Percentiles rank a stretch among this genome's conserved stretches.
These are phyloP conservation scores for Ruditapes philippinarum DNA, from an alignment of 1,140 invertebrate species.

Conservation along the genomic window DNA sequence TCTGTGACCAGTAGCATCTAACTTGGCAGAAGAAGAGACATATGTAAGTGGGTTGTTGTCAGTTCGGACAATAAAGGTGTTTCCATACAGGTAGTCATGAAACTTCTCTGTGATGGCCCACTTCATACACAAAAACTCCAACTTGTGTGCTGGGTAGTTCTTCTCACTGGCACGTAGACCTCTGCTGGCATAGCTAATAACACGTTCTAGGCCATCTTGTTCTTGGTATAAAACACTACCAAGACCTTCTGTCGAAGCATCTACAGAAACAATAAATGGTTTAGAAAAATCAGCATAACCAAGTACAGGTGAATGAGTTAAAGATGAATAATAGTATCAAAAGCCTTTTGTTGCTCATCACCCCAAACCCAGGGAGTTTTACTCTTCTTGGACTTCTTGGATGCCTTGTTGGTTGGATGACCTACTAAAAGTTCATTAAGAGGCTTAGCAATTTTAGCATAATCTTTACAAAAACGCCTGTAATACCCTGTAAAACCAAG, in stretches of 20 bases:
- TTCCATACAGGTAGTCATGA: conserved; percentile 15
- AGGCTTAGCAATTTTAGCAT: background rate
- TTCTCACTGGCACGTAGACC: background rate
- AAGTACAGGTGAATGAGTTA: background rate
- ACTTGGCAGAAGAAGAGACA: background rate
- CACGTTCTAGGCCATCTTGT: conserved; percentile 30
- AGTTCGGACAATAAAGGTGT: background rate
- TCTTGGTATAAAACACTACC: background rate
- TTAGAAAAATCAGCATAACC: conserved; percentile 19
- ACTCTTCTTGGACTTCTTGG: background rate
- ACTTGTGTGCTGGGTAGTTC: conserved; percentile 51
- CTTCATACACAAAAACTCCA: conserved; percentile 10
- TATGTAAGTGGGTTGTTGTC: conserved; percentile 48
- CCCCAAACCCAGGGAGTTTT: background rate
- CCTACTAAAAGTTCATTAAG: background rate
- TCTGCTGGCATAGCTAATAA: conserved; percentile 48
- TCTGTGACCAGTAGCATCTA: conserved; percentile 57
- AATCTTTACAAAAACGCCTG: background rate
- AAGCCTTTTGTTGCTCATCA: background rate
- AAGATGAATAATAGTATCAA: no score
- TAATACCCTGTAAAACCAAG: background rate
- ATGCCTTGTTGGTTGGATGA: background rate
- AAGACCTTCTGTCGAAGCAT: background rate
- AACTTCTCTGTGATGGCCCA: conserved; percentile 21
- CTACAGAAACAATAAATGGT: conserved; percentile 9